phyloP scores from a whole-genome alignment of 2,113 vertebrate species.

The Cebus imitator region DNA sequence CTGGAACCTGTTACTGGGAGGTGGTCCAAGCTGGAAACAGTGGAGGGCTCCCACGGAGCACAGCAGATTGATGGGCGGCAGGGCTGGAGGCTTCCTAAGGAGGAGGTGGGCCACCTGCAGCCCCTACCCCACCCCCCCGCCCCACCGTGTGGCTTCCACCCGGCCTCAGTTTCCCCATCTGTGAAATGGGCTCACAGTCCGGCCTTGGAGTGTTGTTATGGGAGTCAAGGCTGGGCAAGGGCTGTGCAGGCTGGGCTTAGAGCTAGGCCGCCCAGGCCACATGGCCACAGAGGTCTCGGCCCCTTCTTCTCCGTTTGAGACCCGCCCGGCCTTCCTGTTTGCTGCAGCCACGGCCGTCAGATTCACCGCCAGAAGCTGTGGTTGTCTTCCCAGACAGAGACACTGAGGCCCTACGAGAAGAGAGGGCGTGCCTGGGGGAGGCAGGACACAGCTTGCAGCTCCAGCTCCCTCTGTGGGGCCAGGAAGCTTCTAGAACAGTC shows the following conservation, averaged over 20 bases:
- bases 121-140: neutral
- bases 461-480: neutral
- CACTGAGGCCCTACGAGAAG: neutral
- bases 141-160: rapidly evolving
- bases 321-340: rapidly evolving
- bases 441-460: rapidly evolving
- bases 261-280: neutral
- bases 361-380: rapidly evolving
- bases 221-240: too few relatives aligned
- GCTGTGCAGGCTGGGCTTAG: neutral
- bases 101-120: neutral
- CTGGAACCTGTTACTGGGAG: slow-evolving; percentile 52
- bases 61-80: neutral
- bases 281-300: rapidly evolving
- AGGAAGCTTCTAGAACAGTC: neutral
- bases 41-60: neutral
- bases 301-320: rapidly evolving
- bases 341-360: neutral
- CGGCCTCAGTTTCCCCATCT: neutral
- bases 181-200: neutral
- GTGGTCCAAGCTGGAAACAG: neutral
- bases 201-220: neutral
- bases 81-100: neutral
- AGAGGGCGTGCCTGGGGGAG: neutral
- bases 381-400: neutral